A percentile compares a stretch with the other conserved stretches of the same genome.
Evolutionary conservation across 2,888 invertebrate species (phyloP).

Genomic region (Stenotaenia linearis): DNA sequence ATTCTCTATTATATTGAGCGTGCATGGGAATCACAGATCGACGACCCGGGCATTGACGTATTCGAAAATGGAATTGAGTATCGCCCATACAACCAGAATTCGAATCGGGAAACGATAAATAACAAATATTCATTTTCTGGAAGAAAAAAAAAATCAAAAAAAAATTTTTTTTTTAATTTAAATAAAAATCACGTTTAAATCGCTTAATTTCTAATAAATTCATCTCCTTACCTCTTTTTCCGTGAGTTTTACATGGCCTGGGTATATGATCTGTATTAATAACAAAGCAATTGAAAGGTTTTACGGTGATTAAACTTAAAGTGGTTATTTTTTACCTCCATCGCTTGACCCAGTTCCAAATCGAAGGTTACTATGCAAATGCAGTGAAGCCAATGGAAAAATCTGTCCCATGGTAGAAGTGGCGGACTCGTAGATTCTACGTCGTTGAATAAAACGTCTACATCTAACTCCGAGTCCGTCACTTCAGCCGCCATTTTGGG

Average conservation of each 20-base stretch:
- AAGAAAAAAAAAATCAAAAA: slow-evolving; percentile 35
- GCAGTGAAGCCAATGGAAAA: slow-evolving; percentile 91
- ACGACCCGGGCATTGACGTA: slow-evolving; percentile 63
- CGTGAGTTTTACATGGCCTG: slow-evolving; percentile 60
- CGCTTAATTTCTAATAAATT: no score
- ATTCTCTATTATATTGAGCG: slow-evolving; percentile 60
- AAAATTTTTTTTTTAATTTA: no score
- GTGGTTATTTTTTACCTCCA: slow-evolving; percentile 61
- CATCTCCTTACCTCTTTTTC: slow-evolving; percentile 52
- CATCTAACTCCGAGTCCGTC: neutral
- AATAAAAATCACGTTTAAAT: no score
- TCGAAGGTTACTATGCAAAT: slow-evolving; percentile 98
- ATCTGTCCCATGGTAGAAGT: slow-evolving; percentile 40
- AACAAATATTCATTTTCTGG: slow-evolving; percentile 86
- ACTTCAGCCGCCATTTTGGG: slow-evolving; percentile 1
- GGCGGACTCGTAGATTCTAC: slow-evolving; percentile 29
- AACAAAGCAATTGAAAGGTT: neutral
- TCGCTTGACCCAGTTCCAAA: slow-evolving; percentile 95
- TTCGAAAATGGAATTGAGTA: slow-evolving; percentile 90
- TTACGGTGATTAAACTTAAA: neutral
- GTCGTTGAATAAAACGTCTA: neutral
- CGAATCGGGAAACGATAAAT: slow-evolving; percentile 97
- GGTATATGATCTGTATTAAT: slow-evolving; percentile 65
- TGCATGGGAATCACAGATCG: slow-evolving; percentile 49
- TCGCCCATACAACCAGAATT: slow-evolving; percentile 98